Evolutionary conservation across 2,113 vertebrate genomes (phyloP).

Genomic region (Cryptotis parvus): DNA sequence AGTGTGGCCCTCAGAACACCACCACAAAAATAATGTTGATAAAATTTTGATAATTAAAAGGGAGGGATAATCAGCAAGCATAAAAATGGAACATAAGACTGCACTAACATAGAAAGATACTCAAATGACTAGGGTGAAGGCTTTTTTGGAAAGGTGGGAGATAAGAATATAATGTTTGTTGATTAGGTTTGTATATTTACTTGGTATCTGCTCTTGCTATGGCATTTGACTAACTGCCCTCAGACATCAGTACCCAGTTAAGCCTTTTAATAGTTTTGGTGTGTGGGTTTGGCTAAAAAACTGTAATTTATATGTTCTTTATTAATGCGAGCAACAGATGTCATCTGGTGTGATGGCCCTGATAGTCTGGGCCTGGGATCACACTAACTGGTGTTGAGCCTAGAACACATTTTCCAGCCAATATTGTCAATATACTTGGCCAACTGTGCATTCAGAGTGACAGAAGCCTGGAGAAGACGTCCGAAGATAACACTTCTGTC

Average conservation of each 20-base stretch:
- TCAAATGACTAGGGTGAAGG: neutral
- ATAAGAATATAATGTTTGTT: neutral
- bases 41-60: neutral
- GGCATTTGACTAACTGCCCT: neutral
- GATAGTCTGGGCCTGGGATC: neutral
- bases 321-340: constrained; percentile 27
- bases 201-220: neutral
- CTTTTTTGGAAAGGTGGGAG: neutral
- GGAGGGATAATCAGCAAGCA: neutral
- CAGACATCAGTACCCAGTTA: neutral
- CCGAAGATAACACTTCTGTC: neutral
- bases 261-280: constrained; percentile 25
- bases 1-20: too few relatives aligned
- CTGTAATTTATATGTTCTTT: constrained; percentile 26
- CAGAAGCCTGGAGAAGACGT: neutral
- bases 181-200: neutral
- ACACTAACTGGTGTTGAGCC: neutral
- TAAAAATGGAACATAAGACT: neutral
- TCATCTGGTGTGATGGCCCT: neutral
- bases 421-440: neutral
- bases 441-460: neutral
- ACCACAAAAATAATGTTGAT: neutral
- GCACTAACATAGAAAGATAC: neutral
- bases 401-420: neutral
- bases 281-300: neutral